phyloP scores from a whole-genome alignment of 2,888 invertebrate genomes.

The Deroplatys truncata region DNA sequence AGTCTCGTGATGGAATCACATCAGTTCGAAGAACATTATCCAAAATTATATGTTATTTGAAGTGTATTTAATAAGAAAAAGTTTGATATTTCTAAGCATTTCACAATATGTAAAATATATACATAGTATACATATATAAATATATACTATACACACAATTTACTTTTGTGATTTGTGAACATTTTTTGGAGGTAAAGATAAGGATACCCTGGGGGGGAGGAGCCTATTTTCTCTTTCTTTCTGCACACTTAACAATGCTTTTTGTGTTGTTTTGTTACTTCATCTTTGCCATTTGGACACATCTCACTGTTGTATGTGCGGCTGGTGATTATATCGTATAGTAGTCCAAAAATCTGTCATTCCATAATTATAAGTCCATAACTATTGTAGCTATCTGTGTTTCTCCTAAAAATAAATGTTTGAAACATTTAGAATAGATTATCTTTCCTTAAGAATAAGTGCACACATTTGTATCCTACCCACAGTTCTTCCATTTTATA shows the following conservation, averaged over 20 bases:
- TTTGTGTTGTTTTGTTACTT: slow-evolving; percentile 10
- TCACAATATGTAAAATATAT: slow-evolving; percentile 23
- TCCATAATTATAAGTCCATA: slow-evolving; percentile 25
- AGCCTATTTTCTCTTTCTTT: background rate
- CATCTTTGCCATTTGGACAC: slow-evolving; percentile 8
- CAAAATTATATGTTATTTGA: slow-evolving; percentile 11
- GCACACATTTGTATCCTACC: background rate
- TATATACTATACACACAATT: slow-evolving; percentile 22
- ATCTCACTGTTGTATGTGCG: slow-evolving; percentile 13
- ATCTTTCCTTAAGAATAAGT: background rate
- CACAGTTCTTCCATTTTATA: background rate
- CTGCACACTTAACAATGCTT: slow-evolving; percentile 24
- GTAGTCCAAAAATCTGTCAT: slow-evolving; percentile 22
- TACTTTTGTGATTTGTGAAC: slow-evolving; percentile 20
- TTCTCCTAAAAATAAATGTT: slow-evolving; percentile 29
- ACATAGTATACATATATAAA: slow-evolving; percentile 25
- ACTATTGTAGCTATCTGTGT: slow-evolving; percentile 26
- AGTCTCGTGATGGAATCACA: slow-evolving; percentile 7
- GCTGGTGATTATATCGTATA: slow-evolving; percentile 4
- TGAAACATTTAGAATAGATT: slow-evolving; percentile 15
- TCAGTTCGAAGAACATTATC: slow-evolving; percentile 7
- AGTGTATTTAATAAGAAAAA: slow-evolving; percentile 18
- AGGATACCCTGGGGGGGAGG: background rate
- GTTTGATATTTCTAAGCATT: slow-evolving; percentile 29
- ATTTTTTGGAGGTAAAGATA: slow-evolving; percentile 11